phyloP scores from a whole-genome alignment of 2,888 invertebrate species.

The Dexiosoma caninum region DNA sequence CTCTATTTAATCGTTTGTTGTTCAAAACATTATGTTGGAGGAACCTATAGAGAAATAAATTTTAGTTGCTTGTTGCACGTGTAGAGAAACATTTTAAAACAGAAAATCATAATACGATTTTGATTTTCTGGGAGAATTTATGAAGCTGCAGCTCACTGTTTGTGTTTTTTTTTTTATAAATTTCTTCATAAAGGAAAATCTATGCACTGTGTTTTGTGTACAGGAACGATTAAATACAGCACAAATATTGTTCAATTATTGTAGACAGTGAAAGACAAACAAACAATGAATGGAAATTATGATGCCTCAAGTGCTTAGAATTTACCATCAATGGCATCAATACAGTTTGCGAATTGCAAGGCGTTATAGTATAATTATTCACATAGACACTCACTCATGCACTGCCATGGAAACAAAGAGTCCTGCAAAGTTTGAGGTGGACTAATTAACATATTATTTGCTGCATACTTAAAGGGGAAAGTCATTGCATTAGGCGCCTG shows the following conservation, averaged over 20 bases:
- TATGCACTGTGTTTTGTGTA: neutral
- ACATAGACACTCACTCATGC: neutral
- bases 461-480: neutral
- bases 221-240: neutral
- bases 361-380: neutral
- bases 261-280: neutral
- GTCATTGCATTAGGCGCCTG: neutral
- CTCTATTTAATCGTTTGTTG: conserved; percentile 8
- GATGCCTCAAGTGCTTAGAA: neutral
- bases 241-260: conserved; percentile 22
- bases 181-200: conserved; percentile 4
- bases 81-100: neutral
- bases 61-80: neutral
- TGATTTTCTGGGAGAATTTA: too few species aligned
- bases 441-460: neutral
- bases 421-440: too few species aligned
- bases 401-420: too few species aligned
- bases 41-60: neutral
- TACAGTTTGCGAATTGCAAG: neutral
- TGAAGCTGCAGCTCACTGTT: neutral
- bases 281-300: neutral
- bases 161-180: too few species aligned
- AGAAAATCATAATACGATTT: neutral
- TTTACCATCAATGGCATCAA: too few species aligned
- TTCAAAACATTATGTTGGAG: conserved; percentile 6